These are phyloP conservation scores for Sula dactylatra DNA, from an alignment of 2,113 vertebrate species.

Conservation along the genomic window DNA sequence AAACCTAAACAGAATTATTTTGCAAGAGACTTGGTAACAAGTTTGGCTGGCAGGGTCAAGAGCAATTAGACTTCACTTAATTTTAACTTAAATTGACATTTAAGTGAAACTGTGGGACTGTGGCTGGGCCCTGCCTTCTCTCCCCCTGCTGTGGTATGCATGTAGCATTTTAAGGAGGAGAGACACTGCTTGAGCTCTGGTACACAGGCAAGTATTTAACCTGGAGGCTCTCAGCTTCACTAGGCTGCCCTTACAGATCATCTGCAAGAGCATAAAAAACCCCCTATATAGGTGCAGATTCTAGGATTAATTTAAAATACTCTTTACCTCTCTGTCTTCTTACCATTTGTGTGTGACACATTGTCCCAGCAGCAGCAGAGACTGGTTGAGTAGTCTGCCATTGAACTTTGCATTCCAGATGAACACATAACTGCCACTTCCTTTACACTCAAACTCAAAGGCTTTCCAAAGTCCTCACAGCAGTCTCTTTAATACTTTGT, in stretches of 20 bases:
- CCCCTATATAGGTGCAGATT: fast-evolving
- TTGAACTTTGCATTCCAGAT: background rate
- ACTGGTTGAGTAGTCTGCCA: background rate
- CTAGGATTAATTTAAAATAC: background rate
- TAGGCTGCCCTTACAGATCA: background rate
- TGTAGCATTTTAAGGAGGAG: background rate
- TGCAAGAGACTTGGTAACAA: background rate
- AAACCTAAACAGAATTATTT: background rate
- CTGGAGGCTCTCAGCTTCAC: background rate
- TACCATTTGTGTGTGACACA: fast-evolving
- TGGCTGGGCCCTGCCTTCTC: background rate
- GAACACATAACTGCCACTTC: background rate
- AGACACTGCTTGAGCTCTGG: fast-evolving
- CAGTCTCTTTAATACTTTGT: too few species aligned
- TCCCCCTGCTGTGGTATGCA: fast-evolving
- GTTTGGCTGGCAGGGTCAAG: background rate
- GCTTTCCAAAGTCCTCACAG: background rate
- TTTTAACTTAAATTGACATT: background rate
- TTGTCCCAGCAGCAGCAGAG: background rate
- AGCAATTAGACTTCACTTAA: too few species aligned
- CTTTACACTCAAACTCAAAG: background rate
- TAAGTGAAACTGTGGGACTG: background rate
- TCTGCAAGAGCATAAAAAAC: background rate
- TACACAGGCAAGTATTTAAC: background rate
- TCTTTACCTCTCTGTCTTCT: background rate